Evolutionary conservation across 2,797 vertebrate species (phyloP), one percentile per base, ranked within the genome.

Genomic region (Cichlasoma orientale): DNA sequence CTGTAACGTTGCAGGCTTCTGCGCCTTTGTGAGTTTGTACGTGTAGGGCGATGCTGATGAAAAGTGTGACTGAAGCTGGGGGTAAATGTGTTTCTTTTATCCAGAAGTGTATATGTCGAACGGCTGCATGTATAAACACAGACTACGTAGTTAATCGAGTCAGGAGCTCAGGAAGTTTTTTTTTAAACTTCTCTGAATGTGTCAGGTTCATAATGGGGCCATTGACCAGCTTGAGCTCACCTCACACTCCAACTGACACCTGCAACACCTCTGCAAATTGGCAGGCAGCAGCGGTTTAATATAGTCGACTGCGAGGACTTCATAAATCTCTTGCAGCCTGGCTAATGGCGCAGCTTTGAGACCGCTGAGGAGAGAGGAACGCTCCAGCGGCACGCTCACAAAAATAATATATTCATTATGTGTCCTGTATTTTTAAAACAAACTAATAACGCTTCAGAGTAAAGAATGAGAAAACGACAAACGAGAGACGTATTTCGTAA

Each of bases 171-270:
- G 63, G 71, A 66, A 84, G 84, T 69, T 88, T 74, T 56, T 36
- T 63, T 36, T 81, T 25, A 23, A 47, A 56, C 79, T 83, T 80
- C 18, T 50, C 44, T 50, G 41, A 78, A 89, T 1, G 7, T 88
- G 82, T 84, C 73, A 52, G 75, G 77, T 92, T 93, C 88, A 94
- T 91, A 93, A 95, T 91, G 88, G 86, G 89, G 85, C 91, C 91
- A 90, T 83, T 94, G 91, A 95, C 80, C 86, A 86, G 85, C 83
- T 88, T 78, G 75, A 83, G 84, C 82, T 93, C 92, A 89, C 87
- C 92, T 94, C 94, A 91, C 92, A 93, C 94, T 86, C 88, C 73
- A 79, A 77, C 80, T 85, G 91, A 95, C 93, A 96, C 93, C 94
- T 95, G 90, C 93, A 90, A 90, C 89, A 90, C 87, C 89, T 87